These are phyloP conservation scores for Furcula furcula DNA, from an alignment of 2,888 invertebrate genomes.

Conservation along the genomic window DNA sequence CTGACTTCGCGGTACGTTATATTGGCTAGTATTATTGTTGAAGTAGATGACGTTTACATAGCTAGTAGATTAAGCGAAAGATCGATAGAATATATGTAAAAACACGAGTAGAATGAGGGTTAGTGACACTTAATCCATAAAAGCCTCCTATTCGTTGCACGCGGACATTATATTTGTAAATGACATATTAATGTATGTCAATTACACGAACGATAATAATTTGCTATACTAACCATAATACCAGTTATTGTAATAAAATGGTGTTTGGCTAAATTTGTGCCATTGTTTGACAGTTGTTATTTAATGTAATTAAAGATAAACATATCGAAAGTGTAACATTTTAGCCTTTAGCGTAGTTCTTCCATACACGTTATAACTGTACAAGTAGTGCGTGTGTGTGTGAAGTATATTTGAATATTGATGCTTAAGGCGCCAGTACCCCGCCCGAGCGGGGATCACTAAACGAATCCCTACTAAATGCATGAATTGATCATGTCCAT, in stretches of 20 bases:
- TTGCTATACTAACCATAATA: conserved; percentile 48
- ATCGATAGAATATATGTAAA: conserved; percentile 26
- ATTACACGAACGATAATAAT: conserved; percentile 14
- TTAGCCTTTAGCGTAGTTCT: conserved; percentile 80
- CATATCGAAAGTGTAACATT: conserved; percentile 77
- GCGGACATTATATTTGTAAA: conserved; percentile 6
- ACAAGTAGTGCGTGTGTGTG: conserved; percentile 56
- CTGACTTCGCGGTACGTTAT: conserved; percentile 53
- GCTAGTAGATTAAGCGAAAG: conserved; percentile 48
- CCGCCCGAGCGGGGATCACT: conserved; percentile 17
- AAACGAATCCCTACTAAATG: conserved; percentile 46
- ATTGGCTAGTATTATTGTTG: conserved; percentile 62
- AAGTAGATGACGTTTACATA: conserved; percentile 66
- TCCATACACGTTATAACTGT: conserved; percentile 65
- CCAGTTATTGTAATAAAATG: conserved; percentile 24
- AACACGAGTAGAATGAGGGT: conserved; percentile 9
- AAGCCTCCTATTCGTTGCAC: conserved; percentile 3
- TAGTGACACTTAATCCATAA: conserved; percentile 13
- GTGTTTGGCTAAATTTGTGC: conserved; percentile 67
- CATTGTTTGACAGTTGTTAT: conserved; percentile 71
- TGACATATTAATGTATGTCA: conserved; percentile 18
- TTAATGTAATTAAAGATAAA: conserved; percentile 68
- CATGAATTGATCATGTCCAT: conserved; percentile 53
- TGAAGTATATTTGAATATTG: conserved; percentile 37
- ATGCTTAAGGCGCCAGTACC: conserved; percentile 27